Base-by-base conservation (phyloP, 2,113 vertebrate species). In the Emydura subglobosa region DNA sequence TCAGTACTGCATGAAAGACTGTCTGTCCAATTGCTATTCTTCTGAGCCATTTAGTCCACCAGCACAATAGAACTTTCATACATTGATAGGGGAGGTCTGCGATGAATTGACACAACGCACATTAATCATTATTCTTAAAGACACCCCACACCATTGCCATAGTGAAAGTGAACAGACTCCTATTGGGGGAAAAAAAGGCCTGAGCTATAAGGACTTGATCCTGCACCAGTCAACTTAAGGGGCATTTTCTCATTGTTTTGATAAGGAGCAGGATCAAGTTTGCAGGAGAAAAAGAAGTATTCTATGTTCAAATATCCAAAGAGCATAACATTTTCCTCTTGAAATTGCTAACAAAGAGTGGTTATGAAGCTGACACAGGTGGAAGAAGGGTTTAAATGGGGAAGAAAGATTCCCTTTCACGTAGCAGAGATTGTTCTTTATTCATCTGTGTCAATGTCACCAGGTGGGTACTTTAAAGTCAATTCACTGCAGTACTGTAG, bases 401-500 rank as follows among this genome's bases (percentile, higher is more conserved):
- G 80, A 34, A n/a, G 22, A 25, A 24, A 0, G 3, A 3, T 8
- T 3, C 13, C 57, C 54, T 49, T 95, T 22, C 51, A 76, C 39
- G 11, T 6, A 2, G 51, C 5, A 0, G 12, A 80, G 61, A 14
- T 86, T 3, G 0, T 44, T 86, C 42, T 54, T 22, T 82, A 39
- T 7, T 11, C 61, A 34, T 4, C 94, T 4, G 1, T 47, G 74
- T 65, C 79, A 39, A 17, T 54, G 85, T 29, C 95, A 91, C 90
- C 88, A 85, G 93, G 90, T 93, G 92, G 81, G 88, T 76, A 39
- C 86, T 91, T 91, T 53, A 17, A 94, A 95, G 89, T 82, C 87
- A 88, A 57, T 95, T n/a, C 79, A 84, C 91, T 88, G 83, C 87
- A 87, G 53, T 4, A 94, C 96, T 76, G 80, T 93, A 94, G 95